Percentiles rank a stretch among this genome's conserved stretches.
Conservation (phyloP, 2,888 invertebrate genomes). For the Desoria tigrina region DNA sequence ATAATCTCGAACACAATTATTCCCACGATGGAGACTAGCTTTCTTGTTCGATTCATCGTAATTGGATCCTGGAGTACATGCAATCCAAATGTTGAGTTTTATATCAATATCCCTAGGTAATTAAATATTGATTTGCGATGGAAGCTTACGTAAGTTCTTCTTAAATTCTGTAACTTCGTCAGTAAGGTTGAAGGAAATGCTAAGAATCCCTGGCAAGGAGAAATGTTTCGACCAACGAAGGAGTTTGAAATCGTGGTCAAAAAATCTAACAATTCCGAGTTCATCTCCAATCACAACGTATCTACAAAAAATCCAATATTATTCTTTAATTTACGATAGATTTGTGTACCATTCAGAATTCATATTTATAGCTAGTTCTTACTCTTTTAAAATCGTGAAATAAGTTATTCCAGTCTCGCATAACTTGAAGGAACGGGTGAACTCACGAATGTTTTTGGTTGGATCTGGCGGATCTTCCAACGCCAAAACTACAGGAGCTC, state of each 20-base stretch:
- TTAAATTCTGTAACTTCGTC: slow-evolving; percentile 40
- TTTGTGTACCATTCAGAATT: too few species aligned
- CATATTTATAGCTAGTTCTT: slow-evolving; percentile 4
- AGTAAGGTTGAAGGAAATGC: slow-evolving; percentile 41
- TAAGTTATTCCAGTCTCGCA: slow-evolving; percentile 42
- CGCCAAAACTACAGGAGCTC: slow-evolving; percentile 34
- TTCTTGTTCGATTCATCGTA: not conserved
- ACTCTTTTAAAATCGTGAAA: slow-evolving; percentile 42
- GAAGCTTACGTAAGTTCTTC: slow-evolving; percentile 35
- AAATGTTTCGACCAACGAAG: slow-evolving; percentile 45
- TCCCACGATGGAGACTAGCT: slow-evolving; percentile 32
- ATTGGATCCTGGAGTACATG: too few species aligned
- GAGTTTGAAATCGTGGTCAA: slow-evolving; percentile 47
- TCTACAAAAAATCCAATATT: slow-evolving; percentile 19
- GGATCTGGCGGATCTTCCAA: slow-evolving; percentile 45
- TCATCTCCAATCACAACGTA: slow-evolving; percentile 48
- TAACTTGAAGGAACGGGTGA: slow-evolving; percentile 42
- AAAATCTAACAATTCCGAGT: slow-evolving; percentile 45
- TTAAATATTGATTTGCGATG: too few species aligned
- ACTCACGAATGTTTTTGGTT: slow-evolving; percentile 43
- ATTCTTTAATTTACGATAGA: not conserved
- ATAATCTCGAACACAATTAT: slow-evolving; percentile 43
- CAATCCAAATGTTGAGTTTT: too few species aligned
- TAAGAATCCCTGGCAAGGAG: slow-evolving; percentile 30
- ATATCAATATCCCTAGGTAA: not conserved